Conservation (phyloP, 2,888 invertebrate species). For the Trimorus sp. region DNA sequence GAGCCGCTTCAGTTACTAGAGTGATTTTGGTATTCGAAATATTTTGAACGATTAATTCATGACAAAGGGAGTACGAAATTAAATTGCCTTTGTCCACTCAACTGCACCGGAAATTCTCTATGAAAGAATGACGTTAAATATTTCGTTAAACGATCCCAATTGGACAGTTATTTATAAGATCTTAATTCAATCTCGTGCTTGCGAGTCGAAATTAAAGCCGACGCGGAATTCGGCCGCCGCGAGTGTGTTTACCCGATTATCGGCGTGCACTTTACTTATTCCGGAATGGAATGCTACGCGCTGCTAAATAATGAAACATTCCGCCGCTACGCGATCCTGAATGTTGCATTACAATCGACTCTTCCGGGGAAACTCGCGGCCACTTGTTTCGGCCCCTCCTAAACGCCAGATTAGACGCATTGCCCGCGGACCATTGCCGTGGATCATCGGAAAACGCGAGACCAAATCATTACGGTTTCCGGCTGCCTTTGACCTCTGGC, state of each 20-base stretch:
- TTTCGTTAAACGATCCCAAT: constrained; percentile 34
- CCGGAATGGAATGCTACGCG: too few species aligned
- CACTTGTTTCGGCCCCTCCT: too few species aligned
- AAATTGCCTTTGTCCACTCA: constrained; percentile 62
- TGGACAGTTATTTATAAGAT: constrained; percentile 49
- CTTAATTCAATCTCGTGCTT: constrained; percentile 34
- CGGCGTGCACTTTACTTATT: too few species aligned
- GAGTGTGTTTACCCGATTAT: background rate
- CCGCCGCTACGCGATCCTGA: too few species aligned
- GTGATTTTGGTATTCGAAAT: constrained; percentile 60
- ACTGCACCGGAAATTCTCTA: constrained; percentile 43
- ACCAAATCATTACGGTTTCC: too few species aligned
- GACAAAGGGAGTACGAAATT: constrained; percentile 60
- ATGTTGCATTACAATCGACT: too few species aligned
- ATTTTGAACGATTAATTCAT: constrained; percentile 63
- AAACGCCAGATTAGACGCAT: too few species aligned
- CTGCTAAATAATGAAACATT: too few species aligned
- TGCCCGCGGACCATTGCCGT: too few species aligned
- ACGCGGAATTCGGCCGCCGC: constrained; percentile 5
- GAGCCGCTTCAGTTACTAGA: constrained; percentile 55
- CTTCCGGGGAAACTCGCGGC: too few species aligned
- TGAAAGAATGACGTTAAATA: constrained; percentile 54
- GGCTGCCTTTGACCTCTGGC: background rate
- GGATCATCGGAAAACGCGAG: too few species aligned
- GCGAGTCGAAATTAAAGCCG: constrained; percentile 8